These are phyloP conservation scores for Acanthurus leucopareius DNA, from an alignment of 2,797 vertebrate species.

Conservation along the genomic window DNA sequence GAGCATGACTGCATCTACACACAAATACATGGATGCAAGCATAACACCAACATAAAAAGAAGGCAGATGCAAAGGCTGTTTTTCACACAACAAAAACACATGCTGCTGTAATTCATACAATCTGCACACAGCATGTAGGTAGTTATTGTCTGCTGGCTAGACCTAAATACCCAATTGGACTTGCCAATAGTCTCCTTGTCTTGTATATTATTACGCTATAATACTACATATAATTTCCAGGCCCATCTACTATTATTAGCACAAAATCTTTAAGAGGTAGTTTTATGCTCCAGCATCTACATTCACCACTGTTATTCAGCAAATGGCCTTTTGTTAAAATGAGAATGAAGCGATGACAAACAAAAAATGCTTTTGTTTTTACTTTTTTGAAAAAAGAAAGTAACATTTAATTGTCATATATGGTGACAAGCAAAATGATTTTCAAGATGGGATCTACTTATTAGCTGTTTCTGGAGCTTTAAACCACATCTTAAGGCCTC, in stretches of 20 bases:
- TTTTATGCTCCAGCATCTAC: neutral
- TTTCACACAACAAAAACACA: conserved; percentile 31
- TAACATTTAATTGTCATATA: too few species aligned
- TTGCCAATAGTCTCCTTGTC: conserved; percentile 16
- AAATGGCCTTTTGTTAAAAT: neutral
- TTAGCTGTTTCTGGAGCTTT: neutral
- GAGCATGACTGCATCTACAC: neutral
- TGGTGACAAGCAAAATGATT: too few species aligned
- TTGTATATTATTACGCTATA: conserved; percentile 26
- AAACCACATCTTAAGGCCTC: neutral
- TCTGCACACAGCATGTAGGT: conserved; percentile 14
- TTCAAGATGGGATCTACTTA: neutral
- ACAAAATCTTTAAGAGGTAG: neutral
- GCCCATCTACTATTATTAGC: conserved; percentile 13
- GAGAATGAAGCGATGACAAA: neutral
- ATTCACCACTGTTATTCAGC: conserved; percentile 4
- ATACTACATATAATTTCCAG: conserved; percentile 13
- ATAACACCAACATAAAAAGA: neutral
- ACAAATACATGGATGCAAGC: neutral
- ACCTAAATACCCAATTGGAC: conserved; percentile 22
- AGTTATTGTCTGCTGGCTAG: conserved; percentile 39
- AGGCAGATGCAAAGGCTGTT: conserved; percentile 5
- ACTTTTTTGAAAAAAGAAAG: neutral
- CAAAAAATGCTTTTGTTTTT: too few species aligned
- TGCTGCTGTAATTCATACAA: conserved; percentile 29